These are phyloP conservation scores for Megaceryle alcyon DNA, from an alignment of 2,797 vertebrate species.

Conservation along the genomic window DNA sequence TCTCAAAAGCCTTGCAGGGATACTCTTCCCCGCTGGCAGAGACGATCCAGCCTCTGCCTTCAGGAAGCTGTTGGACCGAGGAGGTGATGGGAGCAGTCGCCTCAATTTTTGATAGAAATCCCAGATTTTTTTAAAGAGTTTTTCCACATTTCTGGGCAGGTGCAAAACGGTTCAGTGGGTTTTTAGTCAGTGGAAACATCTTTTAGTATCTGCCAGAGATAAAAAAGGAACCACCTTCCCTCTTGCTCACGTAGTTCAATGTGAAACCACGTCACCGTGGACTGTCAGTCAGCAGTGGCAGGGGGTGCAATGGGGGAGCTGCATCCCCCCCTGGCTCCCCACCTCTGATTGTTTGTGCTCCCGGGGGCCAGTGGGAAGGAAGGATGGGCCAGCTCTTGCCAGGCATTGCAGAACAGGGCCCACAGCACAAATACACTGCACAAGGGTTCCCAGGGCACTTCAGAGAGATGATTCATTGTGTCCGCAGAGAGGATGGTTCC, in stretches of 20 bases:
- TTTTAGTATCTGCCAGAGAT: not conserved
- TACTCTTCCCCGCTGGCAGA: not conserved
- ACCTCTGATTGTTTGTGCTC: not conserved
- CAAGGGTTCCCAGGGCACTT: constrained; percentile 1
- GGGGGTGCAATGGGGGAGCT: not conserved
- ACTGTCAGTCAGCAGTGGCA: not conserved
- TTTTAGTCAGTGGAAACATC: not conserved
- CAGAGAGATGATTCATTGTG: constrained; percentile 18
- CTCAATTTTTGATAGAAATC: not conserved
- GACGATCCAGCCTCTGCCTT: not conserved
- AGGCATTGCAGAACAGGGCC: not conserved
- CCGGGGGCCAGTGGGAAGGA: accelerated
- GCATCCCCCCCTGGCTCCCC: not conserved
- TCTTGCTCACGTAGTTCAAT: not conserved
- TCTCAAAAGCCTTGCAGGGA: not conserved
- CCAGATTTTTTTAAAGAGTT: not conserved
- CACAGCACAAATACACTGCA: not conserved
- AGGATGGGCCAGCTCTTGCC: not conserved
- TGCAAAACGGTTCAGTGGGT: not conserved
- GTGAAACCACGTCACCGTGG: not conserved
- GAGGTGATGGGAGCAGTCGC: not conserved
- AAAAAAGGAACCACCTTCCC: not conserved
- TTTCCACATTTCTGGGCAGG: not conserved
- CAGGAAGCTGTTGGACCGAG: not conserved
- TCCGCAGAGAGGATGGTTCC: constrained; percentile 42